A percentile compares a stretch with the other conserved stretches of the same genome.
These are phyloP conservation scores for Perccottus glenii DNA, from an alignment of 2,113 vertebrate genomes.

Conservation along the genomic window DNA sequence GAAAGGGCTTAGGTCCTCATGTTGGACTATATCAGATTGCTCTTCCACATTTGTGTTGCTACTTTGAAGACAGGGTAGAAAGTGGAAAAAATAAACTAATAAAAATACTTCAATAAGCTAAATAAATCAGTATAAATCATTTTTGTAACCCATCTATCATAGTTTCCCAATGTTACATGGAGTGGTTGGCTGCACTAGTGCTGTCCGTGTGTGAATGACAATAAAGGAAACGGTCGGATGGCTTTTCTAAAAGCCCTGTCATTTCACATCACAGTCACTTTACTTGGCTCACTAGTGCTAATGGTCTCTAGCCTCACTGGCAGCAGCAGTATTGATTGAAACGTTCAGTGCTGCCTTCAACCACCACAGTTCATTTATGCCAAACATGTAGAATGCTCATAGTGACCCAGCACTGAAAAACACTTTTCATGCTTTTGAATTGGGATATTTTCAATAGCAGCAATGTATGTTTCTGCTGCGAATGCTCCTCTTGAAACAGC, in stretches of 20 bases:
- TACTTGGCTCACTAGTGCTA: slow-evolving; percentile 53
- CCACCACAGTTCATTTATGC: slow-evolving; percentile 34
- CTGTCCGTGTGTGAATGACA: slow-evolving; percentile 30
- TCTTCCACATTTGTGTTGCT: too few relatives aligned
- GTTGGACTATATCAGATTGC: too few relatives aligned
- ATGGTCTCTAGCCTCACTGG: slow-evolving; percentile 52
- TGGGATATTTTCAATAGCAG: neutral
- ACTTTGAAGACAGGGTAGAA: too few relatives aligned
- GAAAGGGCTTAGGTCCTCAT: too few relatives aligned
- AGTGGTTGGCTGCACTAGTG: slow-evolving; percentile 19
- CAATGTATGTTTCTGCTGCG: too few relatives aligned
- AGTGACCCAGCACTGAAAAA: neutral
- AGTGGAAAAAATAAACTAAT: too few relatives aligned
- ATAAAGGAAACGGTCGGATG: slow-evolving; percentile 45
- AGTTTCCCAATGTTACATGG: slow-evolving; percentile 11
- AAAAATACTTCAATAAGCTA: neutral
- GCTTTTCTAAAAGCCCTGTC: slow-evolving; percentile 70
- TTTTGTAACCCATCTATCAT: neutral
- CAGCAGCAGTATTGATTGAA: slow-evolving; percentile 53
- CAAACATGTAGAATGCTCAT: neutral
- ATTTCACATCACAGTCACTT: slow-evolving; percentile 69
- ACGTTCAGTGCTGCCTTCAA: slow-evolving; percentile 27
- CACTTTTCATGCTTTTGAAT: slow-evolving; percentile 19
- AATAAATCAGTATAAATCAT: neutral
- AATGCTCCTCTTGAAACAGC: too few relatives aligned